Evolutionary conservation across 2,113 vertebrate genomes (phyloP), one percentile per base, ranked within the genome.

Genomic region (Donacobius atricapilla): DNA sequence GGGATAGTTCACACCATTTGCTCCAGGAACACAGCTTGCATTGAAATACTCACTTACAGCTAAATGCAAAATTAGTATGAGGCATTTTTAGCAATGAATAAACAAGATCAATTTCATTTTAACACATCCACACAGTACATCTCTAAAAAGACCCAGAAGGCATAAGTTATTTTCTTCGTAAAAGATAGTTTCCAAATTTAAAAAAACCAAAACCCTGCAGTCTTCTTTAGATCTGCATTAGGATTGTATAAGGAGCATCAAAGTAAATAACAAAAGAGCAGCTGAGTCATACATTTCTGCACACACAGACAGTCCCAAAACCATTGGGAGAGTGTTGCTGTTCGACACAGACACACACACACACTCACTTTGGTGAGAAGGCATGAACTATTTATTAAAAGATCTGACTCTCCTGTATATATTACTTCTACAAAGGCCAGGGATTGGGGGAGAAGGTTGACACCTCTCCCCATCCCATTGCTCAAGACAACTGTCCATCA

Each of bases 21-120:
- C 98, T 64, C 99, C 99, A 1, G 99, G 99, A 89, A 99, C 91
- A 13, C 99, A 99, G 96, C 99, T 99, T 45, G 97, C 98, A 4
- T 11, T 98, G 90, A 99, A 99, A 93, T 98, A 99, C 15, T 98
- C 95, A 12, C 98, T 98, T 80, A 99, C 98, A 31, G 98, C 99
- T 99, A 95, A 13, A 94, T 19, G 21, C 45, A 45, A 72, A 94
- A 79, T 71, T 54, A 64, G 60, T 90, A 76, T 28, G 37, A 93
- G 44, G 70, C 17, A 7, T 18, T 63, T 78, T 92, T 66, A 87
- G 60, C 31, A 54, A 51, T 7, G 23, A 85, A 47, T 39, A 93
- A 81, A 61, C 37, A 72, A 64, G 39, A 78, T 48, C 17, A 50
- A 76, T 51, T 64, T 78, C 28, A 81, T 68, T 87, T 71, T 73